phyloP scores from a whole-genome alignment of 2,888 invertebrate species.

The Platerodrilus igneus region DNA sequence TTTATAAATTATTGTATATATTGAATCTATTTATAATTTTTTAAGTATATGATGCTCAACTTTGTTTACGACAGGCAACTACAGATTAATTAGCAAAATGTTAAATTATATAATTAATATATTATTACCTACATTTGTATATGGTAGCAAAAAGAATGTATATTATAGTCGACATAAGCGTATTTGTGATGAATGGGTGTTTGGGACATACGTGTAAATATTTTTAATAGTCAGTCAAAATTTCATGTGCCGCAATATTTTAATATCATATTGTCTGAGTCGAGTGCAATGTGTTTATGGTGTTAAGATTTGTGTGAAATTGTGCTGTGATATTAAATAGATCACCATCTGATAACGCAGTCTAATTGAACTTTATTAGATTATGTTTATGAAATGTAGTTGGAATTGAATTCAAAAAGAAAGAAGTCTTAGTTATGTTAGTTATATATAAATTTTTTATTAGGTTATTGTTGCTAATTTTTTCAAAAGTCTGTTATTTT shows the following conservation, averaged over 20 bases:
- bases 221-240: slow-evolving; percentile 15
- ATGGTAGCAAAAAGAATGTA: slow-evolving; percentile 44
- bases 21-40: slow-evolving; percentile 12
- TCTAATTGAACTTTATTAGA: slow-evolving; percentile 17
- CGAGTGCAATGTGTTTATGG: slow-evolving; percentile 19
- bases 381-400: too few relatives aligned
- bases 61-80: slow-evolving; percentile 31
- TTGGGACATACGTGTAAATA: slow-evolving; percentile 44
- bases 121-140: slow-evolving; percentile 43
- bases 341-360: slow-evolving; percentile 22
- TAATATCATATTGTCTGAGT: slow-evolving; percentile 19
- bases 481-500: slow-evolving; percentile 20
- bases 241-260: slow-evolving; percentile 5
- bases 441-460: too few relatives aligned
- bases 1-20: slow-evolving; percentile 20
- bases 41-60: slow-evolving; percentile 19
- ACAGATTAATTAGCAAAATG: slow-evolving; percentile 41
- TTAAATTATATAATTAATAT: slow-evolving; percentile 45
- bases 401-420: too few relatives aligned
- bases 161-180: slow-evolving; percentile 46
- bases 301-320: slow-evolving; percentile 13
- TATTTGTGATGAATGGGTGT: slow-evolving; percentile 46
- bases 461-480: slow-evolving; percentile 16
- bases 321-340: slow-evolving; percentile 21
- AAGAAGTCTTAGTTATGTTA: too few relatives aligned